Conservation (phyloP, 2,888 invertebrate species). For the Heliconius ismenius region DNA sequence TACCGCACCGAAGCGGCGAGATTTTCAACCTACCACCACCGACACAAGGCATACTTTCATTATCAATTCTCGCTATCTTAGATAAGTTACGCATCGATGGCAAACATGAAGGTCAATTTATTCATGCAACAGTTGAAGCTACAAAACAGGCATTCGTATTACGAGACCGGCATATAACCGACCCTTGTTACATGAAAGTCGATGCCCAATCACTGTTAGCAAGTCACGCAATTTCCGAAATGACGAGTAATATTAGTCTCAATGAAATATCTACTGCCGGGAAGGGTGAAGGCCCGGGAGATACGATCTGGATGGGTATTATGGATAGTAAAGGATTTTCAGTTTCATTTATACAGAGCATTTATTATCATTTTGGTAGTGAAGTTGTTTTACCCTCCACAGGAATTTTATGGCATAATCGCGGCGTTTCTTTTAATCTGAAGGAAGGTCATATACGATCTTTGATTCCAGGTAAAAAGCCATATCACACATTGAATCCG, state of each 20-base stretch:
- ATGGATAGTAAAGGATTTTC: conserved; percentile 74
- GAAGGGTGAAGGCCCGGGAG: conserved; percentile 63
- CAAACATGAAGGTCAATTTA: conserved; percentile 64
- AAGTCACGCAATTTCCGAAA: conserved; percentile 53
- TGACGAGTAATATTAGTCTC: conserved; percentile 59
- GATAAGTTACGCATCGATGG: conserved; percentile 66
- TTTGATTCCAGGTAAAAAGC: conserved; percentile 71
- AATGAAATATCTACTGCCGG: conserved; percentile 52
- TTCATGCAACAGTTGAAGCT: conserved; percentile 69
- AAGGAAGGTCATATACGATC: conserved; percentile 56
- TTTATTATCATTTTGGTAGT: conserved; percentile 68
- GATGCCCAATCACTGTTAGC: conserved; percentile 59
- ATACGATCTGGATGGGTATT: conserved; percentile 74
- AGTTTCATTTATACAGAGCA: conserved; percentile 74
- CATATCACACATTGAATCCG: conserved; percentile 70
- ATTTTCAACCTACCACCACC: conserved; percentile 71
- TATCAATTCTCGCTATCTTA: conserved; percentile 66
- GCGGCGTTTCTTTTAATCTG: conserved; percentile 63
- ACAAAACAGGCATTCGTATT: conserved; percentile 53
- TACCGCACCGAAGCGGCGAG: conserved; percentile 63
- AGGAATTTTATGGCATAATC: conserved; percentile 73
- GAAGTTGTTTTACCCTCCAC: conserved; percentile 67
- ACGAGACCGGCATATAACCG: conserved; percentile 60
- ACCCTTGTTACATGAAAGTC: conserved; percentile 65
- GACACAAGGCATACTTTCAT: conserved; percentile 71